phyloP scores from a whole-genome alignment of 1,140 invertebrate genomes.

The Papilio polytes region DNA sequence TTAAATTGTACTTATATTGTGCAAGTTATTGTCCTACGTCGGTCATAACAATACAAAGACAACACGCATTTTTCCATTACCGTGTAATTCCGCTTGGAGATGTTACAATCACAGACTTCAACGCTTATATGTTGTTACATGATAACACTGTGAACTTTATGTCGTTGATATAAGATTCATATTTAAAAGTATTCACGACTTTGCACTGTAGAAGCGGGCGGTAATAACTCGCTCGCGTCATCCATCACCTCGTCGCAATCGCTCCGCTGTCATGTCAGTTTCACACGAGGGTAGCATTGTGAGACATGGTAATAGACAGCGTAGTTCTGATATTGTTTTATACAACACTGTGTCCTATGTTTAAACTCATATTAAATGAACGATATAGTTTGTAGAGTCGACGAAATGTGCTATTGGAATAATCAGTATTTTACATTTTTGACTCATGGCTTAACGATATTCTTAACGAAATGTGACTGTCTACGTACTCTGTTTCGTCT shows the following conservation, averaged over 20 bases:
- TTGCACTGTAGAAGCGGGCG: constrained; percentile 46
- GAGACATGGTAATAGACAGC: not conserved
- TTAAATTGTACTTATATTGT: not conserved
- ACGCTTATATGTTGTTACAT: constrained; percentile 3
- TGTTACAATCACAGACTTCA: constrained; percentile 6
- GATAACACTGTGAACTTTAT: constrained; percentile 16
- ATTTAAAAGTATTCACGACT: not conserved
- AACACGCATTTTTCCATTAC: constrained; percentile 60
- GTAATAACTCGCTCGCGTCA: constrained; percentile 75
- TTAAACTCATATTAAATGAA: no score
- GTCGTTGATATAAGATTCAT: constrained; percentile 2
- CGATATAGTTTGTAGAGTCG: no score
- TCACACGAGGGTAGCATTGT: not conserved
- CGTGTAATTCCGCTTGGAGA: constrained; percentile 58
- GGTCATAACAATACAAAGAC: constrained; percentile 28
- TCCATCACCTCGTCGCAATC: constrained; percentile 80
- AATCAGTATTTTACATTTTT: no score
- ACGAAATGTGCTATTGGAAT: no score
- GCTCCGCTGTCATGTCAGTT: constrained; percentile 65
- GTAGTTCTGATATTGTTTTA: not conserved
- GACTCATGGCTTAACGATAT: no score
- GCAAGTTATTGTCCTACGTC: not conserved
- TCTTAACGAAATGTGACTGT: no score
- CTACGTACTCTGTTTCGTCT: not conserved
- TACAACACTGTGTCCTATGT: no score